Percentiles rank a stretch among this genome's conserved stretches.
phyloP scores from a whole-genome alignment of 2,113 vertebrate genomes.

The Panthera tigris region DNA sequence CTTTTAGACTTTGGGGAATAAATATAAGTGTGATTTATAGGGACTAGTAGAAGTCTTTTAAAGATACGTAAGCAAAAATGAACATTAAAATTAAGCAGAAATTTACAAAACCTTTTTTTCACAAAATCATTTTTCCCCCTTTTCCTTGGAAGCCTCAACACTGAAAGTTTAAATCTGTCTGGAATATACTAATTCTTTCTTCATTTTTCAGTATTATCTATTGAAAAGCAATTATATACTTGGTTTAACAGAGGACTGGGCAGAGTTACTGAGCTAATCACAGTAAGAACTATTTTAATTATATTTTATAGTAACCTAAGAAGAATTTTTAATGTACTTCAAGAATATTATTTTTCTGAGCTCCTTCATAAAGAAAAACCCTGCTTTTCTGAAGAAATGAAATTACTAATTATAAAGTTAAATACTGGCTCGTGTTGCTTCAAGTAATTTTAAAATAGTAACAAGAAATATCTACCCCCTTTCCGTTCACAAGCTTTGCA shows the following conservation, averaged over 20 bases:
- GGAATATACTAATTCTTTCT: background rate
- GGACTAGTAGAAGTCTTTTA: background rate
- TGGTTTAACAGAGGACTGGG: background rate
- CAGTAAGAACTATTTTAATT: slow-evolving; percentile 13
- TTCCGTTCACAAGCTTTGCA: background rate
- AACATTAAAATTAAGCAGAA: slow-evolving; percentile 11
- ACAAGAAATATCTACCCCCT: slow-evolving; percentile 6
- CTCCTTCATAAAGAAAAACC: background rate
- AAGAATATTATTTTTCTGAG: slow-evolving; percentile 35
- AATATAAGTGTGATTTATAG: slow-evolving; percentile 21
- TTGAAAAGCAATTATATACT: slow-evolving; percentile 36
- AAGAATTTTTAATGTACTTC: background rate
- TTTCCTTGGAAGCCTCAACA: background rate
- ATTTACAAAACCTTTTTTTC: background rate
- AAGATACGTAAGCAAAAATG: background rate
- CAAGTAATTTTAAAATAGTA: slow-evolving; percentile 55
- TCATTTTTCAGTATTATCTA: slow-evolving; percentile 23
- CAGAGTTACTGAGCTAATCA: background rate
- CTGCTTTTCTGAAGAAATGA: background rate
- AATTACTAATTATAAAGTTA: slow-evolving; percentile 42
- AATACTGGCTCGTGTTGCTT: background rate
- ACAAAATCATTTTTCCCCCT: background rate
- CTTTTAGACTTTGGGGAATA: slow-evolving; percentile 19
- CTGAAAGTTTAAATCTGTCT: slow-evolving; percentile 16
- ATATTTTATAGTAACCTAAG: slow-evolving; percentile 13